phyloP scores from a whole-genome alignment of 2,113 vertebrate species.

The Chrysemys picta region DNA sequence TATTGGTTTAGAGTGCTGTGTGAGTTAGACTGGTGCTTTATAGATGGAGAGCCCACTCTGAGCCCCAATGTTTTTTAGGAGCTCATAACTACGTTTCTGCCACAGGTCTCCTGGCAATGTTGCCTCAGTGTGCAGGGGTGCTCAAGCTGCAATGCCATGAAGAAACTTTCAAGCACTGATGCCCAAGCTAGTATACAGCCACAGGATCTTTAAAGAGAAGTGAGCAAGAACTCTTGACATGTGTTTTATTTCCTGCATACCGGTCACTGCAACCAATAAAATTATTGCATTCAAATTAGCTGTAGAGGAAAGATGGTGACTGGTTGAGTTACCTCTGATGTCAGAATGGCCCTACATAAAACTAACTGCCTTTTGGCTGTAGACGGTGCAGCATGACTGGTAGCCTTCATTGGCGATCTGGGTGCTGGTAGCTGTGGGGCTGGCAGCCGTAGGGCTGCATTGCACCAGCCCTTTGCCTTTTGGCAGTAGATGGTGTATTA shows the following conservation, averaged over 20 bases:
- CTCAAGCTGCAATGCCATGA: neutral
- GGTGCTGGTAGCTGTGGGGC: too few species aligned
- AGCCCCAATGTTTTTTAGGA: neutral
- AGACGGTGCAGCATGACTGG: too few species aligned
- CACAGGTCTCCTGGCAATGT: neutral
- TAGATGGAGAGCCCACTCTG: neutral
- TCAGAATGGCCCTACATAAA: fast-evolving
- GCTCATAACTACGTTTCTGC: neutral
- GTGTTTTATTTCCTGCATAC: fast-evolving
- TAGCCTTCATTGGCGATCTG: too few species aligned
- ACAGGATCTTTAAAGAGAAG: neutral
- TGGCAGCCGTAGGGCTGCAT: too few species aligned
- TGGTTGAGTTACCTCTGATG: neutral
- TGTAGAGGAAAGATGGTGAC: neutral
- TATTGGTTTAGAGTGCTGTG: neutral
- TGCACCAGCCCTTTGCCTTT: too few species aligned
- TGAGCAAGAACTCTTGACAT: neutral
- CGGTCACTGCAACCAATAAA: neutral
- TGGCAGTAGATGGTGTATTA: too few species aligned
- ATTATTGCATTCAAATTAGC: fast-evolving
- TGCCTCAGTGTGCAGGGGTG: neutral
- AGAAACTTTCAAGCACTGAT: neutral
- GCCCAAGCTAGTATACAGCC: neutral
- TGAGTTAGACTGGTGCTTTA: neutral
- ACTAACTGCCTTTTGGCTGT: too few species aligned